phyloP scores from a whole-genome alignment of 92 coral and sea anemone species.

The Siderastrea radians region DNA sequence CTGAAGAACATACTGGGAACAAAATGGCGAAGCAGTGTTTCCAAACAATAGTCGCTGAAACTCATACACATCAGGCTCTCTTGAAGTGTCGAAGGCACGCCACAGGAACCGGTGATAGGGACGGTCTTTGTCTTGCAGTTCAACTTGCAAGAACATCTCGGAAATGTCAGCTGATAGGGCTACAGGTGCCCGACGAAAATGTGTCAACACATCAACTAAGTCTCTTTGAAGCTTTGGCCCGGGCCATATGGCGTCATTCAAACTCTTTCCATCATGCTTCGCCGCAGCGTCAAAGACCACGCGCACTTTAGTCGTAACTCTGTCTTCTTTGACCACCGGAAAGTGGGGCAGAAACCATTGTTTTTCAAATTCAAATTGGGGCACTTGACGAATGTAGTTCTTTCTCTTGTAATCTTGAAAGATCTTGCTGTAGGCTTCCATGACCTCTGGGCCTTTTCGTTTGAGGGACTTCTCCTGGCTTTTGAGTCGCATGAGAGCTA shows the following conservation, averaged over 20 bases:
- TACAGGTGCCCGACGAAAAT: conserved; percentile 25
- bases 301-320: conserved; percentile 48
- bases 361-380: background rate
- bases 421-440: conserved; percentile 35
- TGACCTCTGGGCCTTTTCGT: conserved; percentile 27
- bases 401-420: conserved; percentile 43
- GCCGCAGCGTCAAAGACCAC: conserved; percentile 61
- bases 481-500: conserved; percentile 55
- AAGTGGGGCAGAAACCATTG: conserved; percentile 59
- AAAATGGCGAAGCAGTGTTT: conserved; percentile 63
- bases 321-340: conserved; percentile 53
- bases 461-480: conserved; percentile 43
- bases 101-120: conserved; percentile 42
- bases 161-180: background rate
- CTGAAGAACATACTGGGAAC: conserved; percentile 46
- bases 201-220: conserved; percentile 31
- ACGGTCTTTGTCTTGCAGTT: conserved; percentile 38
- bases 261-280: conserved; percentile 45
- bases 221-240: conserved; percentile 64
- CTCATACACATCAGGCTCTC: conserved; percentile 58
- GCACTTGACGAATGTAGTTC: conserved; percentile 42
- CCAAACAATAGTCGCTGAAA: conserved; percentile 61
- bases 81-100: background rate
- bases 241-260: conserved; percentile 48
- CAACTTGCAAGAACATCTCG: conserved; percentile 49